Evolutionary conservation across 1,140 invertebrate species (phyloP), one percentile per base, ranked within the genome.

Genomic region (Brachystomella parvula): DNA sequence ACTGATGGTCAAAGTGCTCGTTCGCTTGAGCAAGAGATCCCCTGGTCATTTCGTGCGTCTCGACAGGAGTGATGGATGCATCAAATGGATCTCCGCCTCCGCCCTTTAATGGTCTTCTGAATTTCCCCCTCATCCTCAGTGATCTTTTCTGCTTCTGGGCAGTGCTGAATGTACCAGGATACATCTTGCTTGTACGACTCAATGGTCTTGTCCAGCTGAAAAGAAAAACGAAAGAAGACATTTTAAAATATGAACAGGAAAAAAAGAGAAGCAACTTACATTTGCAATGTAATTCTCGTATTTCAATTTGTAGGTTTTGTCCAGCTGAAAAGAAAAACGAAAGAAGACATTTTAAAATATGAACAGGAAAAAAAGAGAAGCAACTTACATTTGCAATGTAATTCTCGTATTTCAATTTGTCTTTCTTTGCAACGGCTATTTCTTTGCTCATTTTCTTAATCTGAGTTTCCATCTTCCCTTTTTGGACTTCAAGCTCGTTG

Each of bases 171-270:
- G 49, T 53, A 53, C 49, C 49, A 53, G 21, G 49, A 12, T 6
- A 53, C 49, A 17, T 53, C 49, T 24, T 53, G 12, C 24, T 53
- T 53, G 49, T 53, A 53, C 49, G 49, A 12, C 12, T 53, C 49
- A 53, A 53, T 53, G 9, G 49, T 53, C 24, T 53, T 53, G 49
- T 53, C 49, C 49, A 53, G 6, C 49, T 53, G 21, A 39, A 9
- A 6, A 39, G 19, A 39, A 39, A 6, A 39, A 39, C 6, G 35
- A 39, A 39, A 6, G 6, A 12, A 44, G 39, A 12, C n/a, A 12
- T 44, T 44, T 44, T 44, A 44, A 44, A 44, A 44, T 12, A 12
- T n/a, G 39, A 12, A 12, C n/a, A 12, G 9, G 9, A 44, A 44
- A 44, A 44, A 9, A 44, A 44, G 39, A 44, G n/a, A 12, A n/a